These are phyloP conservation scores for Pyrrhura leucotis DNA, from an alignment of 2,797 vertebrate species.

Conservation along the genomic window DNA sequence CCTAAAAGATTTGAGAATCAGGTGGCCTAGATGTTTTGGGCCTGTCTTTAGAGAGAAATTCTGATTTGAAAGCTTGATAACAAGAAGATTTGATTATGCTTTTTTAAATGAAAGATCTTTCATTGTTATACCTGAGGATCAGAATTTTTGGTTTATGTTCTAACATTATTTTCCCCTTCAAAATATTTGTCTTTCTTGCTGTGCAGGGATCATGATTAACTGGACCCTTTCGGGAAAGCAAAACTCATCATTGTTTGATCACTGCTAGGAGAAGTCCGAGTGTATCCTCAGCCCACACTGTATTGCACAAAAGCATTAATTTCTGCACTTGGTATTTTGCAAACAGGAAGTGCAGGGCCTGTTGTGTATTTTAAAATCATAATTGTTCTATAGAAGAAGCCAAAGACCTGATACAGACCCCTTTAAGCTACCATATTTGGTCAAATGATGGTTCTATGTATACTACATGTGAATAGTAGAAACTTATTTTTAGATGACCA, in stretches of 20 bases:
- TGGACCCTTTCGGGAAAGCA: not conserved
- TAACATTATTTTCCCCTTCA: not conserved
- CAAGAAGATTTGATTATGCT: not conserved
- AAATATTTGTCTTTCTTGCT: not conserved
- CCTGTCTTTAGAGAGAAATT: not conserved
- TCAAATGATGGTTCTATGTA: not conserved
- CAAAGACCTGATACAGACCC: not conserved
- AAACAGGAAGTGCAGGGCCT: conserved; percentile 32
- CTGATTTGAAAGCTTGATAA: not conserved
- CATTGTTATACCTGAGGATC: not conserved
- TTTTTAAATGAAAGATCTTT: not conserved
- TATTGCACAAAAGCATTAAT: not conserved
- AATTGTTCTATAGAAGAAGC: not conserved
- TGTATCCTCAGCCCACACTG: not conserved
- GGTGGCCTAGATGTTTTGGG: not conserved
- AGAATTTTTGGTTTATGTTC: not conserved
- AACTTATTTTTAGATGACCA: conserved; percentile 56
- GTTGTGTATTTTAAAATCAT: not conserved
- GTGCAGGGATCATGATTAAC: not conserved
- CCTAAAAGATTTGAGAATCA: not conserved
- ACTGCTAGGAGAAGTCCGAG: not conserved
- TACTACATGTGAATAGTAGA: not conserved
- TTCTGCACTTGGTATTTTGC: not conserved
- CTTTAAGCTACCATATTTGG: conserved; percentile 36
- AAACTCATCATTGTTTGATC: not conserved